Percentiles rank a stretch among this genome's conserved stretches.
Evolutionary conservation across 2,113 vertebrate species (phyloP).

Genomic region (Osmerus mordax): DNA sequence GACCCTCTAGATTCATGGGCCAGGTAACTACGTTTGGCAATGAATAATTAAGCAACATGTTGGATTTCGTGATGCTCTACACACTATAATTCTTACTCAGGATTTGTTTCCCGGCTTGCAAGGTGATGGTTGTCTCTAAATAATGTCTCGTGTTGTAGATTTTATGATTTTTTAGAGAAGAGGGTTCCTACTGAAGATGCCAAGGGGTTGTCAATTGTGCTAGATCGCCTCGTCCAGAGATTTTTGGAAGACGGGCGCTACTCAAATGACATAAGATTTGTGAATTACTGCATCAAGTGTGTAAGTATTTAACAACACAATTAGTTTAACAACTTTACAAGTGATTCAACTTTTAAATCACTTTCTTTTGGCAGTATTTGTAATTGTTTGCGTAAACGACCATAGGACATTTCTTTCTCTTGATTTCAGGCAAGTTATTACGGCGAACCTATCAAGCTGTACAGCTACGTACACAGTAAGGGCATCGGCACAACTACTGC

Average conservation of each 20-base stretch:
- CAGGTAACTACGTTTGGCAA: constrained; percentile 66
- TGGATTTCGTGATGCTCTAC: neutral
- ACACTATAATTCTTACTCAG: no score
- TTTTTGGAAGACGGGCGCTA: constrained; percentile 77
- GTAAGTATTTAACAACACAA: constrained; percentile 66
- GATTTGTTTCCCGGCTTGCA: no score
- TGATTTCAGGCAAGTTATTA: constrained; percentile 72
- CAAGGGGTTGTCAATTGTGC: constrained; percentile 56
- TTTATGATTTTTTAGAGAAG: constrained; percentile 74
- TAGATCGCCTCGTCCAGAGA: constrained; percentile 76
- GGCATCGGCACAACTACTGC: constrained; percentile 74
- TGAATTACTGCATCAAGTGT: constrained; percentile 81
- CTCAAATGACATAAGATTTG: constrained; percentile 76
- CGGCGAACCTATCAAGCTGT: constrained; percentile 69
- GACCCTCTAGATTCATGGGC: constrained; percentile 87
- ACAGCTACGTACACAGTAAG: constrained; percentile 65
- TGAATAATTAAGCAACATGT: no score
- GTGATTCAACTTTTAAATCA: no score
- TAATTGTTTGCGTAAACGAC: neutral
- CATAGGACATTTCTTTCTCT: neutral
- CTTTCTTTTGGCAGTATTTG: neutral
- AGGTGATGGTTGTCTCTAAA: neutral
- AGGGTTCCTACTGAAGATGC: constrained; percentile 47
- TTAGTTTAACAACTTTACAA: no score
- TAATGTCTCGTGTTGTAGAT: constrained; percentile 65